phyloP scores from a whole-genome alignment of 2,888 invertebrate species.

The Mystacides longicornis region DNA sequence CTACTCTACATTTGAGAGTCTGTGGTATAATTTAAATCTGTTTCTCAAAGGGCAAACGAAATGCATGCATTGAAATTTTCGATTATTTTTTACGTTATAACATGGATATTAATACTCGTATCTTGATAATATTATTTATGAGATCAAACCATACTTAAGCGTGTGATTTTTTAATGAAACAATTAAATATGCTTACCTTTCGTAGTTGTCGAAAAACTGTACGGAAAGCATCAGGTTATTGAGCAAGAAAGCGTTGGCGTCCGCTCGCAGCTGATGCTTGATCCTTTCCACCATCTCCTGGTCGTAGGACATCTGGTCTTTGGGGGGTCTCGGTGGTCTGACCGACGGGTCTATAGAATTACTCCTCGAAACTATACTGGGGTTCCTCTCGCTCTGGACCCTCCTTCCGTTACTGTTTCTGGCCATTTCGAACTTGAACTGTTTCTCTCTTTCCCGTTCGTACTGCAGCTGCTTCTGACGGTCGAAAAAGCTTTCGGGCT shows the following conservation, averaged over 20 bases:
- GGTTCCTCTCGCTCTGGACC: constrained; percentile 17
- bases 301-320: constrained; percentile 37
- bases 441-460: constrained; percentile 35
- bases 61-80: too few relatives aligned
- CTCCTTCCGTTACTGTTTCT: constrained; percentile 27
- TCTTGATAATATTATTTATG: too few relatives aligned
- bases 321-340: constrained; percentile 31
- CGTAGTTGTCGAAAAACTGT: constrained; percentile 73
- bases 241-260: constrained; percentile 62
- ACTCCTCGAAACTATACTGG: constrained; percentile 26
- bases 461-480: constrained; percentile 38
- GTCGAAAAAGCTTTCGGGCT: constrained; percentile 42
- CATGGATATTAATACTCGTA: too few relatives aligned
- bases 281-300: constrained; percentile 50
- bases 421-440: neutral
- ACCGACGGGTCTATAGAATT: neutral
- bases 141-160: too few relatives aligned
- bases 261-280: constrained; percentile 51
- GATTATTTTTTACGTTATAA: too few relatives aligned
- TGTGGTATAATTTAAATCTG: too few relatives aligned
- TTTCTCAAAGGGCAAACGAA: too few relatives aligned
- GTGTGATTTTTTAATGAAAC: too few relatives aligned
- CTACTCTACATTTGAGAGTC: too few relatives aligned
- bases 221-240: constrained; percentile 69
- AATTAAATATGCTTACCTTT: constrained; percentile 54